Evolutionary conservation across 1,140 invertebrate species (phyloP).

Genomic region (Drosophila tsacasi): DNA sequence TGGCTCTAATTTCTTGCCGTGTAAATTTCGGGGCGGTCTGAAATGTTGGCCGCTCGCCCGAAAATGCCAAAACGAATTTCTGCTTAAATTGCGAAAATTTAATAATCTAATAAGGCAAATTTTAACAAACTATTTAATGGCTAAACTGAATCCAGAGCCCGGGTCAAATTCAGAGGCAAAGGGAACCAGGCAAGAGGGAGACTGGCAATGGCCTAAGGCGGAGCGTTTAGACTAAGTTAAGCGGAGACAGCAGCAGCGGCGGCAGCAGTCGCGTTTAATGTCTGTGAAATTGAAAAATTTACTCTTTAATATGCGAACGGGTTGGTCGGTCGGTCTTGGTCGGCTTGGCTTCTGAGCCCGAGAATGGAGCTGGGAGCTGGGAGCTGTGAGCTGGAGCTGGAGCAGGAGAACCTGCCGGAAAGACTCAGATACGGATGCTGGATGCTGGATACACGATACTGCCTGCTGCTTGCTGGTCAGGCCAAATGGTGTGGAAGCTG

Average conservation of each 20-base stretch:
- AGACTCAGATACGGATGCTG: slow-evolving; percentile 66
- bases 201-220: slow-evolving; percentile 59
- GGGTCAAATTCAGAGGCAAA: slow-evolving; percentile 12
- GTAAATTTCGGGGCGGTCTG: slow-evolving; percentile 3
- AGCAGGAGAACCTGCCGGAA: slow-evolving; percentile 62
- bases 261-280: slow-evolving; percentile 76
- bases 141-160: slow-evolving; percentile 64
- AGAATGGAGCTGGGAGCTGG: slow-evolving; percentile 6
- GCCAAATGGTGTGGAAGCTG: slow-evolving; percentile 79
- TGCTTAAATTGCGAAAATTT: slow-evolving; percentile 80
- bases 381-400: neutral
- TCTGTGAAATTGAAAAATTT: slow-evolving; percentile 83
- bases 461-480: slow-evolving; percentile 43
- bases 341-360: slow-evolving; percentile 15
- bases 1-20: slow-evolving; percentile 21
- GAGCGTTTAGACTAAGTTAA: slow-evolving; percentile 74
- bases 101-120: slow-evolving; percentile 83
- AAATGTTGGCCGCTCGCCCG: slow-evolving; percentile 15
- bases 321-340: slow-evolving; percentile 34
- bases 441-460: slow-evolving; percentile 16
- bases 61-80: slow-evolving; percentile 74
- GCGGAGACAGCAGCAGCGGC: slow-evolving; percentile 25
- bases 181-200: neutral
- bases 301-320: slow-evolving; percentile 82
- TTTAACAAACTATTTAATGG: slow-evolving; percentile 83